These are phyloP conservation scores for Albula glossodonta DNA, from an alignment of 2,113 vertebrate species.

Conservation along the genomic window DNA sequence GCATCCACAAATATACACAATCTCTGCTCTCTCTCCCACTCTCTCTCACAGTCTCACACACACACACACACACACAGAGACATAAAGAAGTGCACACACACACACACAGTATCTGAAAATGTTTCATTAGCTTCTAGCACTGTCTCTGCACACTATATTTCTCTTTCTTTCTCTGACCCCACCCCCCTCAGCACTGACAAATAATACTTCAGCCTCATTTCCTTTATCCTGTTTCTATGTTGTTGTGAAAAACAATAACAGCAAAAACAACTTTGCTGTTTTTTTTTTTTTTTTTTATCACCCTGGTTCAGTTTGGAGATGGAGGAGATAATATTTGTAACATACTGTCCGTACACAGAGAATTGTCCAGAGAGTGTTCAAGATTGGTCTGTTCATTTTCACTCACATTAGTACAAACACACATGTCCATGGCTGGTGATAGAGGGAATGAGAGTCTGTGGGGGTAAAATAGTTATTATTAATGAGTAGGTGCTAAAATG, in stretches of 20 bases:
- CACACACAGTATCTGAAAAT: slow-evolving; percentile 5
- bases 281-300: neutral
- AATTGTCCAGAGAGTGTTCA: neutral
- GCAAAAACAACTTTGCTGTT: neutral
- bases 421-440: slow-evolving; percentile 41
- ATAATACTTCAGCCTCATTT: neutral
- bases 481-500: slow-evolving; percentile 73
- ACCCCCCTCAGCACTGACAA: neutral
- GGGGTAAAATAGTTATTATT: slow-evolving; percentile 61
- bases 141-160: neutral
- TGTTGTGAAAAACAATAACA: neutral
- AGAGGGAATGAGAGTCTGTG: slow-evolving; percentile 24
- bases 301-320: neutral
- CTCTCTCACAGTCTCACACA: neutral
- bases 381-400: slow-evolving; percentile 27
- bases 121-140: neutral
- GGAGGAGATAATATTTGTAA: neutral
- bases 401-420: slow-evolving; percentile 34
- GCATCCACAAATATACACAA: slow-evolving; percentile 7
- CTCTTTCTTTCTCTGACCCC: neutral
- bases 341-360: neutral
- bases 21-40: neutral
- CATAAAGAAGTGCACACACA: slow-evolving; percentile 12
- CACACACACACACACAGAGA: neutral
- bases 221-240: neutral